These are phyloP conservation scores for Potorous gilbertii DNA, from an alignment of 2,797 vertebrate species.

Conservation along the genomic window DNA sequence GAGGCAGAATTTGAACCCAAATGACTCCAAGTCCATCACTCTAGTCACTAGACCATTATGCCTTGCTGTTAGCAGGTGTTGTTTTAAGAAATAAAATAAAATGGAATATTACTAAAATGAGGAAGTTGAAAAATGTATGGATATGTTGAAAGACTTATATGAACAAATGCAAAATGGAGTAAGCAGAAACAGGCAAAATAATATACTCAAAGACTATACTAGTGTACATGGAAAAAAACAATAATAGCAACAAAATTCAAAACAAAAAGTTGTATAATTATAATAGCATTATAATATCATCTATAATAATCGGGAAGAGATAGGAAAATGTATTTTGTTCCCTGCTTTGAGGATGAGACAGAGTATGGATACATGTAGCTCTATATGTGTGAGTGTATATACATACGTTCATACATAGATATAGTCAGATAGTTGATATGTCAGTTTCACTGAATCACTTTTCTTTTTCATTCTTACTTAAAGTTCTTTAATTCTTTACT, in stretches of 20 bases:
- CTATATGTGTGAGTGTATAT: not conserved
- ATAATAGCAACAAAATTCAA: not conserved
- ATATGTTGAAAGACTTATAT: not conserved
- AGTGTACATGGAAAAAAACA: not conserved
- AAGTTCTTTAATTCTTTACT: not conserved
- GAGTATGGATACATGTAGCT: not conserved
- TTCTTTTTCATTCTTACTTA: not conserved
- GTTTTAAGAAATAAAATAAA: not conserved
- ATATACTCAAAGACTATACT: not conserved
- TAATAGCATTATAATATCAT: not conserved
- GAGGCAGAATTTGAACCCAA: not conserved
- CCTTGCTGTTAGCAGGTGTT: not conserved
- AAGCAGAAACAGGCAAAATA: not conserved
- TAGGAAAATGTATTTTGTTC: not conserved
- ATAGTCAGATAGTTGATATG: not conserved
- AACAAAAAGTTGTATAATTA: not conserved
- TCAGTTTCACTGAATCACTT: not conserved
- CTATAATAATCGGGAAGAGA: not conserved
- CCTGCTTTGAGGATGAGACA: not conserved
- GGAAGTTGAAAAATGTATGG: not conserved
- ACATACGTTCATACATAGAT: too few species aligned
- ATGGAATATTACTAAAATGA: not conserved
- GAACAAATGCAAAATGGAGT: not conserved
- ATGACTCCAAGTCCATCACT: not conserved
- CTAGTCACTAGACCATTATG: not conserved